Base-by-base conservation (phyloP, 2,888 invertebrate species). In the Ceraclea dissimilis region DNA sequence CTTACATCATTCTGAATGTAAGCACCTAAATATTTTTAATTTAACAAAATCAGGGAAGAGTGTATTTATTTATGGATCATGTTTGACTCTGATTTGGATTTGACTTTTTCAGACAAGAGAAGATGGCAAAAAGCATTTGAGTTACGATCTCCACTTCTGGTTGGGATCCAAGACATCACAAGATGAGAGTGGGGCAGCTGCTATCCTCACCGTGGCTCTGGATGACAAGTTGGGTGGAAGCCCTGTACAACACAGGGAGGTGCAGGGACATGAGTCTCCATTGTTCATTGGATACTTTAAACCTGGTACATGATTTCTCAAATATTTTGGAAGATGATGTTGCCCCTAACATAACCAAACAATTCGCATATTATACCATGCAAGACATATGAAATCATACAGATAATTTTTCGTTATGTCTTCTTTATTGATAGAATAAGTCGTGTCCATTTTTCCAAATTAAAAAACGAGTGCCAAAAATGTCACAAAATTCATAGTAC, bases 111-210 rank as follows among this genome's bases (percentile, higher is more conserved):
- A 90, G 90, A 88, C 89, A 0, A 82, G 83, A 66, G 80, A 86
- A 49, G 70, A 72, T 8, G 74, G 77, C 60, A 76, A 75, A 59
- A 79, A 82, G 1, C 69, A 77, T 0, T 72, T 84, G 1, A 71
- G 76, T 8, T 88, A 90, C 82, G 89, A 93, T 68, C 83, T 91
- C 2, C 92, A 93, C 70, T 93, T 90, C 74, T 94, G 93, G 93
- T 75, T 93, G n/a, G 93, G 93, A 20, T 79, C 80, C 49, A 81
- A 90, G 64, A 86, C 89, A 0, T 83, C 85, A 0, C 86, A 86
- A 68, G 88, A 89, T 70, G 87, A 88, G 73, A 79, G 82, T 62
- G 88, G 88, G 0, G 78, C 87, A 0, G 88, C 88, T 0, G 88
- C 88, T 1, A 86, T 88, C 55, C 73, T 83, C 65, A 84, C 91